Evolutionary conservation across 2,888 invertebrate species (phyloP).

Genomic region (Dinocampus coccinellae): DNA sequence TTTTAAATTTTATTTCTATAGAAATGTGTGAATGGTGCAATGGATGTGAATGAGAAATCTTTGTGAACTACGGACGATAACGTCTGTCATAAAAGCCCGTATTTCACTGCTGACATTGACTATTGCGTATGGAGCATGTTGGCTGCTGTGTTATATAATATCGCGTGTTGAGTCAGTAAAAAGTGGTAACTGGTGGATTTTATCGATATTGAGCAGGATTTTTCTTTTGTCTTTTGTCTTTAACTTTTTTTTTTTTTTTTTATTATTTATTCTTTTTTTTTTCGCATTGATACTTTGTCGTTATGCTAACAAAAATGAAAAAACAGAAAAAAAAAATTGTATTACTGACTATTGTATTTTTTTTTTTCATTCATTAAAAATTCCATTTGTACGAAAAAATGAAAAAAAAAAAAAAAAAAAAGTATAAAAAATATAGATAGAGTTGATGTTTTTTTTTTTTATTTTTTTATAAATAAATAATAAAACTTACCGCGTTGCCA

Average conservation of each 20-base stretch:
- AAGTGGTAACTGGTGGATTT: slow-evolving; percentile 7
- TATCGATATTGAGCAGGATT: neutral
- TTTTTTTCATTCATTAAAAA: neutral
- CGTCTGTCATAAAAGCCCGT: slow-evolving; percentile 18
- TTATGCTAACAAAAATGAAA: neutral
- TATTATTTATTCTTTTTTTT: slow-evolving; percentile 38
- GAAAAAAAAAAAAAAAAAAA: slow-evolving; percentile 21
- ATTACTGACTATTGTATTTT: neutral
- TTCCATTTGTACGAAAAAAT: neutral
- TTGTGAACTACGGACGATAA: slow-evolving; percentile 12
- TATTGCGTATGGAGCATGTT: slow-evolving; percentile 15
- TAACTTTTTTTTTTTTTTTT: slow-evolving; percentile 24
- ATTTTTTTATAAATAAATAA: slow-evolving; percentile 20
- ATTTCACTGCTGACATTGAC: slow-evolving; percentile 22
- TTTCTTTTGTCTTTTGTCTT: neutral
- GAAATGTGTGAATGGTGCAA: slow-evolving; percentile 9
- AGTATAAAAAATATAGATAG: neutral
- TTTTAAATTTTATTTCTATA: neutral
- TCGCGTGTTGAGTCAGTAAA: slow-evolving; percentile 18
- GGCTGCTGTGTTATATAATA: slow-evolving; percentile 6
- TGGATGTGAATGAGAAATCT: slow-evolving; percentile 13
- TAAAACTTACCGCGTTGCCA: slow-evolving; percentile 78
- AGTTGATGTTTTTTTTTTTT: neutral
- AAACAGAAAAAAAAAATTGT: neutral
- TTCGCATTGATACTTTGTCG: neutral